Base-by-base conservation (phyloP, 2,888 invertebrate species). In the Drosophila nr. medialis region DNA sequence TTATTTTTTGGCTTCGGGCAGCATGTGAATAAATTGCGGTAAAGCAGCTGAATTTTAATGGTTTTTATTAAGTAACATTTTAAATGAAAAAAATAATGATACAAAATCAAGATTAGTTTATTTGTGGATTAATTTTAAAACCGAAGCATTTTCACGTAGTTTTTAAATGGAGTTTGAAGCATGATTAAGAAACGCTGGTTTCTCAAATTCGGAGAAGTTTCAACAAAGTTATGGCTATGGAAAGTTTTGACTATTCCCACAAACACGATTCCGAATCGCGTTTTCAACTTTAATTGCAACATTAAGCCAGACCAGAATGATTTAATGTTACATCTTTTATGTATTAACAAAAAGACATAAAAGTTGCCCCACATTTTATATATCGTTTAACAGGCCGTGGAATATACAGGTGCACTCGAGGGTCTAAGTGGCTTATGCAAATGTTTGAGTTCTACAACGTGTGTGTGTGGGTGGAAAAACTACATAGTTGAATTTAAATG, bases 361-460 rank as follows among this genome's bases (percentile, higher is more conserved):
- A 4, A 32, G 0, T 32, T 32, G 32, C 0, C 1, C 32, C 32
- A 32, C 32, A 10, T 32, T 45, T 45, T 24, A 15, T 24, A 24
- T 8, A 45, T 24, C 4, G 15, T 4, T 45, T 45, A 45, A 15
- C 15, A 15, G 24, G 24, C 24, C 4, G 1, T 24, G 24, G 45
- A 30, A 40, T 8, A 24, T 38, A 24, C 45, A 62, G 38, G 27
- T 34, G 13, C 53, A 54, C 64, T 53, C 3, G 29, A 32, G 32
- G 36, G n/a, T 15, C 56, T 67, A 65, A 77, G 64, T 70, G 81
- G 81, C 67, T 77, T 71, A 87, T 87, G 88, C 88, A 74, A 82
- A 83, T 85, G 62, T 83, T 85, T 64, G 60, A 56, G 24, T 38
- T 60, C 38, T 7, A 1, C 42, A 64, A 64, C 42, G 53, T 58